A percentile compares a stretch with the other conserved stretches of the same genome.
phyloP scores from a whole-genome alignment of 2,113 vertebrate species.

The Ahaetulla prasina region DNA sequence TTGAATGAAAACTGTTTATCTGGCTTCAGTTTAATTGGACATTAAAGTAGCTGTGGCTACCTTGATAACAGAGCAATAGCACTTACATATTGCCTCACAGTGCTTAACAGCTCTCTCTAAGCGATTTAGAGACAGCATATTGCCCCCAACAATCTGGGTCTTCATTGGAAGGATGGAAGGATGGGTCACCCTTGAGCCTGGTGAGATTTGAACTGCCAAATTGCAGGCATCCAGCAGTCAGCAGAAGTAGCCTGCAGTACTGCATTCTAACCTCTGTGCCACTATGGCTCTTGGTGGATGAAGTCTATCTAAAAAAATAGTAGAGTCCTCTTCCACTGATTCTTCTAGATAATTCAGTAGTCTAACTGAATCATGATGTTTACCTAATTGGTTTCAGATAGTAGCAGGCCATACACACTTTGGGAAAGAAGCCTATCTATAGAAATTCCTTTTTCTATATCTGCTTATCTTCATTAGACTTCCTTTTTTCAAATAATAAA shows the following conservation, averaged over 20 bases:
- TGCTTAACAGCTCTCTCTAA: too few species aligned
- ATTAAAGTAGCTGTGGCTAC: not conserved
- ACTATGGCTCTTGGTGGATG: not conserved
- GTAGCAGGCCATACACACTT: not conserved
- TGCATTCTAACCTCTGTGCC: too few species aligned
- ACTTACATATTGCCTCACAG: too few species aligned
- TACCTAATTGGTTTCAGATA: not conserved
- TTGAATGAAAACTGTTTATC: not conserved
- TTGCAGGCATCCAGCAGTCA: too few species aligned
- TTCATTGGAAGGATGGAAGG: too few species aligned
- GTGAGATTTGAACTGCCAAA: too few species aligned
- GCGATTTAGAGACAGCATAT: too few species aligned
- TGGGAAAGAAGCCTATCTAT: not conserved
- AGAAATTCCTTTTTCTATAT: not conserved
- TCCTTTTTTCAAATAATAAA: not conserved
- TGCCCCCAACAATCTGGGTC: too few species aligned
- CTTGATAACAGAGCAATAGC: not conserved
- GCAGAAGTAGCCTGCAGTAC: too few species aligned
- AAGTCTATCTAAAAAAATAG: not conserved
- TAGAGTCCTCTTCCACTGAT: not conserved
- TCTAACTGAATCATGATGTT: not conserved
- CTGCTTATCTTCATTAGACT: not conserved
- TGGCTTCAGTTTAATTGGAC: not conserved
- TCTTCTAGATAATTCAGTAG: not conserved
- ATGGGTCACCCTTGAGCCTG: too few species aligned